Conservation (phyloP, 2,797 vertebrate species). For the Cryptoblepharus egeriae region DNA sequence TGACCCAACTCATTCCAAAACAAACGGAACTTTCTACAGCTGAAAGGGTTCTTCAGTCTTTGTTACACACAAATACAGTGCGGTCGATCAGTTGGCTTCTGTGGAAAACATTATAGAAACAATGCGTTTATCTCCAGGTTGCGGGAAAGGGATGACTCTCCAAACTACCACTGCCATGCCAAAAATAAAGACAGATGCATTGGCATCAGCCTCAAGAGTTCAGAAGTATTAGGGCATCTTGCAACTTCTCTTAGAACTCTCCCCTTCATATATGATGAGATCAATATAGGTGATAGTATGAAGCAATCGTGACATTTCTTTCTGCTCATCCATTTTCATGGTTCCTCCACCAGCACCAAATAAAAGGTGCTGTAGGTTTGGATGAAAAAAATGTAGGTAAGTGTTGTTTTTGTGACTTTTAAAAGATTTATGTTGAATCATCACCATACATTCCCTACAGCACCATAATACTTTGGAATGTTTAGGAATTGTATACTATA, state of each 20-base stretch:
- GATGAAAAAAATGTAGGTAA: slow-evolving; percentile 25
- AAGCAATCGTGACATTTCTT: slow-evolving; percentile 19
- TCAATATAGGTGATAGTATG: slow-evolving; percentile 51
- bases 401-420: slow-evolving; percentile 47
- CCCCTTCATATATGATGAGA: slow-evolving; percentile 9
- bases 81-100: slow-evolving; percentile 34
- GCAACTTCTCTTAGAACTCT: slow-evolving; percentile 7
- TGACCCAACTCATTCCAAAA: slow-evolving; percentile 44
- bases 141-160: slow-evolving; percentile 35
- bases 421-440: slow-evolving; percentile 23
- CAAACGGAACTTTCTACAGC: slow-evolving; percentile 31
- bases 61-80: slow-evolving; percentile 27
- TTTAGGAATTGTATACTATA: neutral
- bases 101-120: slow-evolving; percentile 36
- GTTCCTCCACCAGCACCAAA: neutral
- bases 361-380: neutral
- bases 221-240: slow-evolving; percentile 9
- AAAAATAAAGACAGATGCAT: slow-evolving; percentile 56
- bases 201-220: slow-evolving; percentile 17
- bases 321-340: slow-evolving; percentile 10
- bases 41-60: slow-evolving; percentile 42
- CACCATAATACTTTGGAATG: slow-evolving; percentile 1
- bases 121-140: slow-evolving; percentile 36
- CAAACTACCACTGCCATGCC: slow-evolving; percentile 17
- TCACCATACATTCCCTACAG: slow-evolving; percentile 7